These are phyloP conservation scores for Drosophila prosaltans DNA, from an alignment of 1,140 invertebrate species.

Conservation along the genomic window DNA sequence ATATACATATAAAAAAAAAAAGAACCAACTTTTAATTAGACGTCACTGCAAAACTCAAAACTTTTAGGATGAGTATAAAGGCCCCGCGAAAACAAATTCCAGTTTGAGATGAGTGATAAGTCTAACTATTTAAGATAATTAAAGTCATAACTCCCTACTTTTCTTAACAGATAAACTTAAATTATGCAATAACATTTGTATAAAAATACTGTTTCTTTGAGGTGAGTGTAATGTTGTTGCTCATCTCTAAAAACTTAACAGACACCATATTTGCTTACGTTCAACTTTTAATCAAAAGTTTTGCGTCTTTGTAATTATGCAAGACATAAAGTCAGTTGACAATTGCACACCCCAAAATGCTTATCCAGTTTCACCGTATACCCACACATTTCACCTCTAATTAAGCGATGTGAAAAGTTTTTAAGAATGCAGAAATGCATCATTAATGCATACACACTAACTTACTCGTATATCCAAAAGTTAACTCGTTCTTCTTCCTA, in stretches of 20 bases:
- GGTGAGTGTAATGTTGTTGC: neutral
- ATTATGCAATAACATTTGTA: neutral
- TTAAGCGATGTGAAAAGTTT: conserved; percentile 64
- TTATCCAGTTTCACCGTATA: neutral
- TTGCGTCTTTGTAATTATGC: conserved; percentile 61
- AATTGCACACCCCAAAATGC: conserved; percentile 31
- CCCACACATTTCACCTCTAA: conserved; percentile 56
- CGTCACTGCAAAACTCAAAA: conserved; percentile 46
- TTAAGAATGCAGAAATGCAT: conserved; percentile 57
- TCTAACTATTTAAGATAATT: neutral
- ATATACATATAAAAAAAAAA: neutral
- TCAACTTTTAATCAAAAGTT: conserved; percentile 77
- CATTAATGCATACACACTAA: conserved; percentile 68
- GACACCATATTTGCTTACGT: neutral
- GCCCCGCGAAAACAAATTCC: neutral
- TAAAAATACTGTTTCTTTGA: neutral
- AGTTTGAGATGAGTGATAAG: conserved; percentile 28
- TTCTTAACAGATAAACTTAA: neutral
- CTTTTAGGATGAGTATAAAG: conserved; percentile 53
- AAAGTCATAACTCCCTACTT: neutral
- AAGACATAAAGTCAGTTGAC: conserved; percentile 60
- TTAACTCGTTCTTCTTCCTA: conserved; percentile 18
- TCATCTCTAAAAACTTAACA: conserved; percentile 37
- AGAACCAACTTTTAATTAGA: conserved; percentile 68
- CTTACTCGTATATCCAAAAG: conserved; percentile 18